phyloP scores from a whole-genome alignment of 92 coral and sea anemone species.

The Porites cylindrica region DNA sequence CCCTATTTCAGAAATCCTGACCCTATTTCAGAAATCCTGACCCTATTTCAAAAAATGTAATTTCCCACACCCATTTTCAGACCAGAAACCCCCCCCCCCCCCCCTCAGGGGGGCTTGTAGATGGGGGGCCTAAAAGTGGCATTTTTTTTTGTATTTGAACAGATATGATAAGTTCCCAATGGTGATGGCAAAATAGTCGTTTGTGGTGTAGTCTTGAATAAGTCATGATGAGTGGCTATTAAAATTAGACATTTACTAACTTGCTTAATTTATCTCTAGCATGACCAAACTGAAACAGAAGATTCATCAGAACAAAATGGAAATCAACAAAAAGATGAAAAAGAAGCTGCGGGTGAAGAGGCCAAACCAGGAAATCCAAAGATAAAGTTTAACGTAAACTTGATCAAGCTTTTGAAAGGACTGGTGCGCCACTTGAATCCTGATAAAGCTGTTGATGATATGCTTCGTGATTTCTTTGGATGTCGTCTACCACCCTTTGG shows the following conservation, averaged over 20 bases:
- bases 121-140: no score
- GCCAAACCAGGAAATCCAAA: conserved; percentile 8
- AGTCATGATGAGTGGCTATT: not conserved
- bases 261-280: conserved; percentile 6
- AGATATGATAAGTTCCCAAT: no score
- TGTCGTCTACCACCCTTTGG: conserved; percentile 85
- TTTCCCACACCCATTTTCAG: no score
- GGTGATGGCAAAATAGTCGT: no score
- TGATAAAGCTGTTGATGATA: conserved; percentile 71
- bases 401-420: conserved; percentile 28
- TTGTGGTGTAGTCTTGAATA: no score
- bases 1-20: no score
- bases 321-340: conserved; percentile 30
- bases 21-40: no score
- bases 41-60: no score
- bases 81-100: no score
- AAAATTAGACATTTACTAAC: no score
- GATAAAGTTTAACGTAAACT: conserved; percentile 7
- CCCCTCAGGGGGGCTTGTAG: no score
- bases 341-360: not conserved
- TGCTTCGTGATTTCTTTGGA: conserved; percentile 78
- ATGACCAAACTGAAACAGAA: conserved; percentile 28
- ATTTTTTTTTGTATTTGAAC: no score
- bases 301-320: conserved; percentile 17
- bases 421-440: conserved; percentile 76